Percentiles rank a stretch among this genome's conserved stretches.
Conservation (phyloP, 1,140 invertebrate species). For the Meloidogyne exigua region DNA sequence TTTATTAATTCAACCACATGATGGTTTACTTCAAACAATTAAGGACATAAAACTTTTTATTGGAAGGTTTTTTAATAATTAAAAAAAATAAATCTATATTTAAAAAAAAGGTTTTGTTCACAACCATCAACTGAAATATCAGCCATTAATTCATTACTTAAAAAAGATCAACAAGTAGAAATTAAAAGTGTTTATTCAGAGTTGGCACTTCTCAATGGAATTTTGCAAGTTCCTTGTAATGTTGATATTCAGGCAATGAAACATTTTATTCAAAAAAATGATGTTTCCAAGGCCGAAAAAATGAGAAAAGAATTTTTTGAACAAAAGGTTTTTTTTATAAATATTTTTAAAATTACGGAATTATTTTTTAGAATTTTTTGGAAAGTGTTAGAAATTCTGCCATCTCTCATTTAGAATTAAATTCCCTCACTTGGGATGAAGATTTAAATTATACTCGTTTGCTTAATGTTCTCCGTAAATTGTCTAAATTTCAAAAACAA, state of each 20-base stretch:
- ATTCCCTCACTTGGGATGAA: conserved; percentile 37
- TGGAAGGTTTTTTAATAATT: conserved; percentile 30
- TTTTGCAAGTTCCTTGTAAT: conserved; percentile 52
- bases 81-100: neutral
- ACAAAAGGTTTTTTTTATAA: neutral
- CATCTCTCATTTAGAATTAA: conserved; percentile 19
- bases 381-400: conserved; percentile 15
- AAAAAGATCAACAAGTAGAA: conserved; percentile 31
- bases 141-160: conserved; percentile 21
- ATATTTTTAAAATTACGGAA: neutral
- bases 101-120: conserved; percentile 14
- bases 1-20: conserved; percentile 30
- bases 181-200: conserved; percentile 43
- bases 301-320: conserved; percentile 19
- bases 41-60: conserved; percentile 46
- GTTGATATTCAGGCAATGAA: conserved; percentile 38
- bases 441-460: conserved; percentile 25
- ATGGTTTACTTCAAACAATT: conserved; percentile 37
- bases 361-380: conserved; percentile 23
- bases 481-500: conserved; percentile 20
- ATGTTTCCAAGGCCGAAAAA: neutral
- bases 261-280: conserved; percentile 36
- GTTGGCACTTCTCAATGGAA: conserved; percentile 39
- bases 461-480: conserved; percentile 14
- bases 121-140: conserved; percentile 20